Evolutionary conservation across 2,113 vertebrate species (phyloP).

Genomic region (Labeo rohita): DNA sequence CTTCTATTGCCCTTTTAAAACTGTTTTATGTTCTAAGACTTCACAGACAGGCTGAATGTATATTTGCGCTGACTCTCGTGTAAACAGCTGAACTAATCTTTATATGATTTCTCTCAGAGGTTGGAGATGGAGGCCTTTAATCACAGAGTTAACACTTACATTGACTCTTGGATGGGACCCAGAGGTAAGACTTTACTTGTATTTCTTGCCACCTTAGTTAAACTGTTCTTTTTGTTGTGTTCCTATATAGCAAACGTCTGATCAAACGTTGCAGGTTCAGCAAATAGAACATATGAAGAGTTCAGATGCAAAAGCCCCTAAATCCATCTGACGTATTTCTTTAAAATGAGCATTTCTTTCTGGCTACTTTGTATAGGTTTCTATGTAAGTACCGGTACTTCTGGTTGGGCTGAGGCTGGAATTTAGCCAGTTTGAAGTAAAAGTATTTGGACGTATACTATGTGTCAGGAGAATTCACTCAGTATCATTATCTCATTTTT

Average conservation of each 20-base stretch:
- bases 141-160: slow-evolving; percentile 85
- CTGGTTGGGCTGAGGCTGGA: too few species aligned
- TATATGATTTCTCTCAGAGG: slow-evolving; percentile 60
- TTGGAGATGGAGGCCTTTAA: slow-evolving; percentile 90
- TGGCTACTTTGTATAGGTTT: too few species aligned
- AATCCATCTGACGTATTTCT: too few species aligned
- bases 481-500: too few species aligned
- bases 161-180: slow-evolving; percentile 90
- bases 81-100: not conserved
- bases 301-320: too few species aligned
- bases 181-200: slow-evolving; percentile 80
- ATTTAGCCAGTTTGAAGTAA: too few species aligned
- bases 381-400: too few species aligned
- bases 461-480: too few species aligned
- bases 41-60: not conserved
- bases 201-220: not conserved
- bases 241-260: not conserved
- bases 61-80: not conserved
- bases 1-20: not conserved
- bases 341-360: too few species aligned
- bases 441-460: too few species aligned
- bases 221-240: not conserved
- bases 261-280: not conserved
- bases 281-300: not conserved
- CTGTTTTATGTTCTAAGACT: not conserved